A percentile compares a stretch with the other conserved stretches of the same genome.
Evolutionary conservation across 2,113 vertebrate species (phyloP).

Genomic region (Ceyx melanurus): DNA sequence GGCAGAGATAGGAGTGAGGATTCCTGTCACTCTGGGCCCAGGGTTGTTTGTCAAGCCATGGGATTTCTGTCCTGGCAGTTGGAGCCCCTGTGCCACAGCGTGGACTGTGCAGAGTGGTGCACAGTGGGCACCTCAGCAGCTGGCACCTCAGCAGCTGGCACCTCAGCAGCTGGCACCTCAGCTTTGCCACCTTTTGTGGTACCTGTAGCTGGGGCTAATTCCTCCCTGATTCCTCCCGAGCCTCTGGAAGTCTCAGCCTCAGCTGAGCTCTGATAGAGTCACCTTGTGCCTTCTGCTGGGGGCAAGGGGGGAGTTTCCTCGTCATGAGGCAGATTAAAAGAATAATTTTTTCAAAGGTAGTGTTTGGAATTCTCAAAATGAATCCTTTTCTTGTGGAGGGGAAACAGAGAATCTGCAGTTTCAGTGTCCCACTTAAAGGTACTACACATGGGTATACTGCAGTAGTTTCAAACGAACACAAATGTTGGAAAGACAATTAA

Average conservation of each 20-base stretch:
- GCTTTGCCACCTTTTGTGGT: rapidly evolving
- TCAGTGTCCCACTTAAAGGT: background rate
- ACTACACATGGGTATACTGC: rapidly evolving
- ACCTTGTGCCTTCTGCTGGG: background rate
- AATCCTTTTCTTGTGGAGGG: background rate
- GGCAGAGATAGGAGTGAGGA: background rate
- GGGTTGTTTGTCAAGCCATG: background rate
- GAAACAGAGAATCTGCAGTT: background rate
- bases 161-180: no score
- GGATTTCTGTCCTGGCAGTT: background rate
- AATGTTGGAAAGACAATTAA: rapidly evolving
- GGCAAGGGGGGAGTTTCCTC: background rate
- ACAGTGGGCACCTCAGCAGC: no score
- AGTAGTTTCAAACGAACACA: background rate
- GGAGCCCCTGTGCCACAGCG: no score
- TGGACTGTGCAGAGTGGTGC: no score
- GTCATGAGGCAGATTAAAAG: background rate
- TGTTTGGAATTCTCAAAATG: background rate
- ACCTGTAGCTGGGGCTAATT: background rate
- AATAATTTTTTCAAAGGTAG: rapidly evolving
- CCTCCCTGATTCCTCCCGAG: background rate
- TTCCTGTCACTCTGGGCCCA: background rate
- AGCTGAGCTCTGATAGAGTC: background rate
- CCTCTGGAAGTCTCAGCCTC: background rate
- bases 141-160: no score